Evolutionary conservation across 2,797 vertebrate genomes (phyloP).

Genomic region (Enteromius paludinosus): DNA sequence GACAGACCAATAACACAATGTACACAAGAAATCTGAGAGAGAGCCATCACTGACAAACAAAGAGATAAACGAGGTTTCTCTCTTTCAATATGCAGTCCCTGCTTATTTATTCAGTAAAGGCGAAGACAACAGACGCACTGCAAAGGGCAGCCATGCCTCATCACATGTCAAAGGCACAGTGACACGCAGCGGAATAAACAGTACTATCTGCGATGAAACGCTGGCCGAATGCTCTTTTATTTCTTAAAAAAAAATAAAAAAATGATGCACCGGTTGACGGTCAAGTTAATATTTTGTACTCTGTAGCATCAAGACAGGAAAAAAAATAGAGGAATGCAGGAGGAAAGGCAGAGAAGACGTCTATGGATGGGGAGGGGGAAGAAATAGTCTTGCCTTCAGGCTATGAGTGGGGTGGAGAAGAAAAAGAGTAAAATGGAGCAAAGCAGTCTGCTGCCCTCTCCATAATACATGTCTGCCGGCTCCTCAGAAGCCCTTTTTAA

Average conservation of each 20-base stretch:
- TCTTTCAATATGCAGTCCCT: constrained; percentile 38
- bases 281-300: constrained; percentile 50
- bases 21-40: constrained; percentile 38
- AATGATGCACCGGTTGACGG: constrained; percentile 30
- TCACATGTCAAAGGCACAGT: constrained; percentile 51
- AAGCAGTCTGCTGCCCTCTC: constrained; percentile 49
- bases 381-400: constrained; percentile 68
- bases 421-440: constrained; percentile 53
- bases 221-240: constrained; percentile 7
- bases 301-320: constrained; percentile 35
- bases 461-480: constrained; percentile 53
- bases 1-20: constrained; percentile 47
- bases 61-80: constrained; percentile 48
- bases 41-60: constrained; percentile 43
- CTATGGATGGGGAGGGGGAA: constrained; percentile 11
- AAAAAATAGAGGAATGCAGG: constrained; percentile 45
- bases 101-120: constrained; percentile 57
- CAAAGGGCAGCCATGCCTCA: constrained; percentile 52
- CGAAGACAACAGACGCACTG: constrained; percentile 51
- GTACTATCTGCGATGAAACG: constrained; percentile 32
- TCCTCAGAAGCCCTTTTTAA: constrained; percentile 48
- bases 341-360: constrained; percentile 17
- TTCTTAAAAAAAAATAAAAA: not conserved
- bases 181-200: constrained; percentile 47
- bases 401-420: constrained; percentile 62